phyloP scores from a whole-genome alignment of 1,140 invertebrate species.

The Drosophila oshimai region DNA sequence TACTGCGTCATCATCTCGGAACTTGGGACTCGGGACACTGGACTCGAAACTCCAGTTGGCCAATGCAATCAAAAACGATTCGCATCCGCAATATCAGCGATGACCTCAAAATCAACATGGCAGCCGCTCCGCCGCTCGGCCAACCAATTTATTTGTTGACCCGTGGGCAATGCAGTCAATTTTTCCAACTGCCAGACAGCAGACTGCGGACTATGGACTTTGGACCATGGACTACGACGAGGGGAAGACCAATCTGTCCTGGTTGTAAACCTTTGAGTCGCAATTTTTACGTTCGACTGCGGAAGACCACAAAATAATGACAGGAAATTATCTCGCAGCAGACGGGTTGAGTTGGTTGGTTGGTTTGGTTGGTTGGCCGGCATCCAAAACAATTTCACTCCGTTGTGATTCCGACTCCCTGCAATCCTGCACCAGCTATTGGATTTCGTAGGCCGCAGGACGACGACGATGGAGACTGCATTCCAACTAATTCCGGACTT shows the following conservation, averaged over 20 bases:
- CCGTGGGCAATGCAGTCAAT: conserved; percentile 81
- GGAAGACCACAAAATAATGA: conserved; percentile 81
- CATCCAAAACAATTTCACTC: conserved; percentile 78
- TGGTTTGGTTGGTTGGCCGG: no score
- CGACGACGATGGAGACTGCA: background rate
- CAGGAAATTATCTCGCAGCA: conserved; percentile 78
- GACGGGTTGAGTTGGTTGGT: no score
- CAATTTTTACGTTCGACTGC: conserved; percentile 79
- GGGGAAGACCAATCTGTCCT: conserved; percentile 51
- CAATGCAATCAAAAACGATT: conserved; percentile 79
- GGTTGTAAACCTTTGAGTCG: conserved; percentile 71
- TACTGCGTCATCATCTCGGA: conserved; percentile 39
- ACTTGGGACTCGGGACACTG: conserved; percentile 25
- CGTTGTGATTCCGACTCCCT: conserved; percentile 53
- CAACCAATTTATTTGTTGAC: conserved; percentile 80
- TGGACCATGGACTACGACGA: background rate
- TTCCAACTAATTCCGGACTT: conserved; percentile 9
- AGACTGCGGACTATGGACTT: conserved; percentile 25
- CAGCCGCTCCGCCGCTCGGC: conserved; percentile 25
- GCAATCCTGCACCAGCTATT: conserved; percentile 28
- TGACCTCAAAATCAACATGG: conserved; percentile 81
- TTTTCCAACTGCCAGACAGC: conserved; percentile 65
- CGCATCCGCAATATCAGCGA: conserved; percentile 79
- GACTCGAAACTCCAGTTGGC: conserved; percentile 48
- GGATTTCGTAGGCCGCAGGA: conserved; percentile 25